Conservation (phyloP, 2,888 invertebrate genomes). For the Apodemia zela region DNA sequence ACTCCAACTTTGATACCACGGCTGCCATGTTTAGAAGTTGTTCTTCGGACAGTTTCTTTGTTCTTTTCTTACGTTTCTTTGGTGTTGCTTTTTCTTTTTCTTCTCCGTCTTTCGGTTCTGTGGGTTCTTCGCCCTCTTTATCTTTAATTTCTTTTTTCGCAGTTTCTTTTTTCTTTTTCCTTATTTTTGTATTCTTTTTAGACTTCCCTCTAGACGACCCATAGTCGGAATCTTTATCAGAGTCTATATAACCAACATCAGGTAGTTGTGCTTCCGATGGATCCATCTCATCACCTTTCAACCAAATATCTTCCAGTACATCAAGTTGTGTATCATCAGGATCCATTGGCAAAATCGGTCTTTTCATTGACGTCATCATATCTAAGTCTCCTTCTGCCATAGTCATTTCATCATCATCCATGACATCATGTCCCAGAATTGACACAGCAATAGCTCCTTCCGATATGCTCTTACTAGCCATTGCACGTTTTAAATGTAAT, state of each 20-base stretch:
- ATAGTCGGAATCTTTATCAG: slow-evolving; percentile 72
- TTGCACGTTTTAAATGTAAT: slow-evolving; percentile 79
- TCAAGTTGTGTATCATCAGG: slow-evolving; percentile 87
- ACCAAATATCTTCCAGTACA: slow-evolving; percentile 88
- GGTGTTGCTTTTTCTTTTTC: slow-evolving; percentile 30
- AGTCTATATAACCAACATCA: slow-evolving; percentile 73
- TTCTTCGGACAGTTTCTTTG: slow-evolving; percentile 22
- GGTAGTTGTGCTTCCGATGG: slow-evolving; percentile 70
- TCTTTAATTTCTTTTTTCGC: slow-evolving; percentile 44
- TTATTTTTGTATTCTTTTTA: slow-evolving; percentile 45
- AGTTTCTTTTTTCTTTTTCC: slow-evolving; percentile 49
- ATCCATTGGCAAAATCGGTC: slow-evolving; percentile 64
- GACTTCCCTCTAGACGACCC: slow-evolving; percentile 45
- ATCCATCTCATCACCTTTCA: slow-evolving; percentile 89
- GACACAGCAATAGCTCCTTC: slow-evolving; percentile 82
- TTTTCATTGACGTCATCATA: slow-evolving; percentile 74
- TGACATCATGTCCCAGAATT: slow-evolving; percentile 78
- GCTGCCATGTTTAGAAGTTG: not conserved
- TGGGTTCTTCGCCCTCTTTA: slow-evolving; percentile 36
- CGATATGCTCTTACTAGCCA: slow-evolving; percentile 77
- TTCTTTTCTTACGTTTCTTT: slow-evolving; percentile 34
- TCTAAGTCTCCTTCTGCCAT: slow-evolving; percentile 77
- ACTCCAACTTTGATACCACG: not conserved
- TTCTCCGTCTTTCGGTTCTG: slow-evolving; percentile 33
- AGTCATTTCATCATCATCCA: slow-evolving; percentile 77